A percentile compares a stretch with the other conserved stretches of the same genome.
Evolutionary conservation across 35 echinoderm and acorn worm species (phyloP).

Genomic region (Nesometra sesokonis): DNA sequence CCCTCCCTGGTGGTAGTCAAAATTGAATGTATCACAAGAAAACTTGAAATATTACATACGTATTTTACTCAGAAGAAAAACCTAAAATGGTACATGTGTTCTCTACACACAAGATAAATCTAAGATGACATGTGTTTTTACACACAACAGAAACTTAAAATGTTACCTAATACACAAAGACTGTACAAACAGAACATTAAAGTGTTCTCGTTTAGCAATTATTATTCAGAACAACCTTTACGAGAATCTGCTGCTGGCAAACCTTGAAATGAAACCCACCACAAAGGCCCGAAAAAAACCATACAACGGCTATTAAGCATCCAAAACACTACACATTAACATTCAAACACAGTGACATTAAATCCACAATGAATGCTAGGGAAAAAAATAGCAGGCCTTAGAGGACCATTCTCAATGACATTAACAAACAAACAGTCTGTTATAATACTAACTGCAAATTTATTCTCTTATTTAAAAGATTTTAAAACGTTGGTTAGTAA

Average conservation of each 20-base stretch:
- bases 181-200: not conserved
- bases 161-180: not conserved
- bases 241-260: not conserved
- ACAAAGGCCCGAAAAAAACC: not conserved
- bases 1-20: too few relatives aligned
- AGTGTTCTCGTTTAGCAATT: not conserved
- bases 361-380: not conserved
- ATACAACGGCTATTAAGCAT: not conserved
- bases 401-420: not conserved
- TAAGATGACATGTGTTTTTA: not conserved
- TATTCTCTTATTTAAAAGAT: too few relatives aligned
- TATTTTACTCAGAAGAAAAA: too few relatives aligned
- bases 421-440: not conserved
- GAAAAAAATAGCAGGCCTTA: not conserved
- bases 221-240: not conserved
- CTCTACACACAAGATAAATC: too few relatives aligned
- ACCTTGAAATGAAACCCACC: not conserved
- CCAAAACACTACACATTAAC: not conserved
- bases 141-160: not conserved
- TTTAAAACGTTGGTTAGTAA: too few relatives aligned
- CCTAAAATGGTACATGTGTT: too few relatives aligned
- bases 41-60: too few relatives aligned
- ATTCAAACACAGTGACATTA: not conserved
- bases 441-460: too few relatives aligned
- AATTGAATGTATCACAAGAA: too few relatives aligned